These are phyloP conservation scores for Patella depressa DNA, from an alignment of 2,888 invertebrate species.

Conservation along the genomic window DNA sequence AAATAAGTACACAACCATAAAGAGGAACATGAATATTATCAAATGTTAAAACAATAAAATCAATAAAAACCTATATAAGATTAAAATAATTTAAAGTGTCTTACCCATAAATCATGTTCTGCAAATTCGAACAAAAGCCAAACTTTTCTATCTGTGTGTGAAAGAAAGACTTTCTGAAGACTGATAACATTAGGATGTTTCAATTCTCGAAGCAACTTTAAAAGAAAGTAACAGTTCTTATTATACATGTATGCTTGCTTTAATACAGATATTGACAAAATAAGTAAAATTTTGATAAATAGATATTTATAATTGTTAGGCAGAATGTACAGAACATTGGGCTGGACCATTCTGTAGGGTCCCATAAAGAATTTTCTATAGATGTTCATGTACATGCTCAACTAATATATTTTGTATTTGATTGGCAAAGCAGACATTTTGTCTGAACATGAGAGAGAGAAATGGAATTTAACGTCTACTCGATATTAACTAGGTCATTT, in stretches of 20 bases:
- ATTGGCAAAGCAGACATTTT: no score
- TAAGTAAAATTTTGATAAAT: background rate
- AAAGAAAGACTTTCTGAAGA: slow-evolving; percentile 94
- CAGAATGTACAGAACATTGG: no score
- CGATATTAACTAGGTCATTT: no score
- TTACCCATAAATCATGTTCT: slow-evolving; percentile 96
- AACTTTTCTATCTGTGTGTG: slow-evolving; percentile 95
- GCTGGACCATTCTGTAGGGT: no score
- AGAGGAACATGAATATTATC: background rate
- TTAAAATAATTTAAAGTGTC: slow-evolving; percentile 27
- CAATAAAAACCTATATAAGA: background rate
- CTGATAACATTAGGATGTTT: slow-evolving; percentile 98
- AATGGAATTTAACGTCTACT: no score
- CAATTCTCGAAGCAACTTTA: slow-evolving; percentile 90
- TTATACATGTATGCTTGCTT: slow-evolving; percentile 14
- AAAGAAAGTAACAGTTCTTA: slow-evolving; percentile 32
- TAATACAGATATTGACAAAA: background rate
- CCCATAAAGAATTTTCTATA: no score
- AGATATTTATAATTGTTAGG: no score
- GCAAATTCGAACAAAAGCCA: slow-evolving; percentile 98
- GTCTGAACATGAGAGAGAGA: no score
- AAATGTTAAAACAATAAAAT: background rate
- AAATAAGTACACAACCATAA: background rate
- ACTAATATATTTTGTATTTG: no score
- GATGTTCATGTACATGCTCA: no score